These are phyloP conservation scores for Clarias batrachus DNA, from an alignment of 2,113 vertebrate genomes.

Conservation along the genomic window DNA sequence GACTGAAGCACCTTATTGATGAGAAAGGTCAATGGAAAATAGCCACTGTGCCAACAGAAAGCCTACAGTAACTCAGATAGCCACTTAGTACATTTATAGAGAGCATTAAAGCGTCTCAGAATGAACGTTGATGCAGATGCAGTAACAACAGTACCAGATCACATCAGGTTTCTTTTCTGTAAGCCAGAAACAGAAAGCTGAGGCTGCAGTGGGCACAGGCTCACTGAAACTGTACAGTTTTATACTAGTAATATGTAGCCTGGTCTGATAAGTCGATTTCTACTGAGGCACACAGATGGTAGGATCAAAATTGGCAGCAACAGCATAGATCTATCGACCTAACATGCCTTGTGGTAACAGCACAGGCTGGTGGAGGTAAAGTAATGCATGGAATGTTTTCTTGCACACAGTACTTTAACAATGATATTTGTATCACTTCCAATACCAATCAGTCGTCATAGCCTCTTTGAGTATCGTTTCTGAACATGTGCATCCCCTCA, in stretches of 20 bases:
- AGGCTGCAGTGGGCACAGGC: neutral
- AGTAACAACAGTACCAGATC: too few relatives aligned
- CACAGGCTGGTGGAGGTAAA: neutral
- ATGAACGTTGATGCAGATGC: neutral
- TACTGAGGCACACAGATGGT: neutral
- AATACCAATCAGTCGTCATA: neutral
- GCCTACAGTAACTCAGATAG: too few relatives aligned
- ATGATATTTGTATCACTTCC: too few relatives aligned
- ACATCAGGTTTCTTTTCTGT: too few relatives aligned
- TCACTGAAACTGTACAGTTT: neutral
- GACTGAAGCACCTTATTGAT: too few relatives aligned
- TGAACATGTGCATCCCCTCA: neutral
- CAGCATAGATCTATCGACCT: neutral
- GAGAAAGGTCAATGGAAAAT: too few relatives aligned
- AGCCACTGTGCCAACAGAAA: too few relatives aligned
- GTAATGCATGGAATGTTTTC: neutral
- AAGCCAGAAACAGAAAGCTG: too few relatives aligned
- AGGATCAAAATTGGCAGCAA: too few relatives aligned
- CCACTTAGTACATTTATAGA: too few relatives aligned
- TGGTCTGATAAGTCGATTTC: neutral
- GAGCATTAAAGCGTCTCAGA: too few relatives aligned
- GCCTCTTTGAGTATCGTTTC: neutral
- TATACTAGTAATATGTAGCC: neutral
- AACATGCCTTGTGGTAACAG: neutral
- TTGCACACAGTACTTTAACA: neutral